phyloP scores from a whole-genome alignment of 1,140 invertebrate species.

The Drosophila biarmipes region DNA sequence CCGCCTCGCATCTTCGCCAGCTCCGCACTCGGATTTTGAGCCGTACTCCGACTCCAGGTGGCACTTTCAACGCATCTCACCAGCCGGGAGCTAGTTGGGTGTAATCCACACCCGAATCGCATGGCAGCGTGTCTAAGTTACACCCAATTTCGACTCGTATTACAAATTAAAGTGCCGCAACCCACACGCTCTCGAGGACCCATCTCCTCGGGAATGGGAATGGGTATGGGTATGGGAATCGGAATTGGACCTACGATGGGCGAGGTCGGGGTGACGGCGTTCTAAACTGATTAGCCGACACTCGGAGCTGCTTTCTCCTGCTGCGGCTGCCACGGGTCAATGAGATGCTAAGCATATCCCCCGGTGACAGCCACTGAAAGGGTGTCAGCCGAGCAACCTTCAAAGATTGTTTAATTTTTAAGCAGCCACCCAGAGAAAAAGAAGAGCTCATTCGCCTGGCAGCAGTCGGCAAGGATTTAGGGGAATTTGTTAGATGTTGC shows the following conservation, averaged over 20 bases:
- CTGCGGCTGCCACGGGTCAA: conserved; percentile 72
- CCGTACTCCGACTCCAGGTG: conserved; percentile 20
- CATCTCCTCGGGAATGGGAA: conserved; percentile 8
- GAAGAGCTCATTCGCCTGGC: conserved; percentile 16
- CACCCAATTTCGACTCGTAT: conserved; percentile 82
- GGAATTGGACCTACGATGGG: neutral
- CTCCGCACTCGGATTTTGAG: conserved; percentile 7
- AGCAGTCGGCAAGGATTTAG: conserved; percentile 57
- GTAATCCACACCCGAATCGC: conserved; percentile 72
- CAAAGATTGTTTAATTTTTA: conserved; percentile 74
- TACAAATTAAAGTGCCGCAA: conserved; percentile 84
- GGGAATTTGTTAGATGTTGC: conserved; percentile 53
- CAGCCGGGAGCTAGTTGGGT: conserved; percentile 33
- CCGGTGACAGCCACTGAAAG: conserved; percentile 63
- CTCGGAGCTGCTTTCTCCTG: conserved; percentile 40
- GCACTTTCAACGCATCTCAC: conserved; percentile 22
- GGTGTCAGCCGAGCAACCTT: conserved; percentile 56
- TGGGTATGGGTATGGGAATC: neutral
- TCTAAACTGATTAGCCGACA: conserved; percentile 78
- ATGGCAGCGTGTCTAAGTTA: conserved; percentile 70
- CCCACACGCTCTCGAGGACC: conserved; percentile 42
- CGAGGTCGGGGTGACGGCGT: conserved; percentile 43
- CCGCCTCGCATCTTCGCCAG: conserved; percentile 12
- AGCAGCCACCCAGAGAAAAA: conserved; percentile 44
- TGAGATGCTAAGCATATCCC: conserved; percentile 73